Evolutionary conservation across 2,797 vertebrate genomes (phyloP), one percentile per base, ranked within the genome.

Genomic region (Sphenopsis melanotis): DNA sequence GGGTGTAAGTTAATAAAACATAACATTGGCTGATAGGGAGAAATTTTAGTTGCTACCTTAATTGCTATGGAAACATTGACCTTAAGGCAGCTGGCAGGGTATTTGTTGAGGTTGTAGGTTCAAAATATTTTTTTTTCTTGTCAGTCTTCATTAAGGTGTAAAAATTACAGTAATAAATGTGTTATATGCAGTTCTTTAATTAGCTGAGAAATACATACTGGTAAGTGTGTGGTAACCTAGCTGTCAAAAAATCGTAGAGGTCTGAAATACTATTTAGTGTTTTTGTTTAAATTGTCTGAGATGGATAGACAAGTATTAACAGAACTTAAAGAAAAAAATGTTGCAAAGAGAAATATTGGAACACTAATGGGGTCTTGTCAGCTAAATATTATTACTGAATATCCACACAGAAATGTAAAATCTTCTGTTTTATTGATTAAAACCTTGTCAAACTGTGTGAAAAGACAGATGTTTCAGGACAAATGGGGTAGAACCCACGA

Each of bases 361-460:
- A 74, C 12, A 60, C 18, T 81, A 68, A 7, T 42, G 75, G 63
- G 17, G 12, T 84, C 20, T 85, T 61, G 57, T 68, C 49, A 63
- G 49, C 59, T 87, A 82, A 80, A 87, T 74, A 53, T 79, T 93
- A 39, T 64, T 86, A 46, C 12, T 15, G 10, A 53, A 3, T 36
- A 49, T 66, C 37, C 71, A 83, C 49, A 30, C 18, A 91, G 41
- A 74, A 95, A 77, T 56, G 61, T 77, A 89, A 95, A 94, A 83
- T 65, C 59, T 94, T 80, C 12, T 34, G 83, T 64, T 85, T 9
- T 63, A 72, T 93, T 93, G 89, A 81, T 92, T 95, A 89, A 94
- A 94, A 60, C 70, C 41, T 44, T 57, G 64, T 49, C 11, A 56
- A 70, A 56, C 37, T 79, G 42, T 91, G 53, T 78, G 53, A 96